phyloP scores from a whole-genome alignment of 1,140 invertebrate genomes.

The Drosophila triauraria region DNA sequence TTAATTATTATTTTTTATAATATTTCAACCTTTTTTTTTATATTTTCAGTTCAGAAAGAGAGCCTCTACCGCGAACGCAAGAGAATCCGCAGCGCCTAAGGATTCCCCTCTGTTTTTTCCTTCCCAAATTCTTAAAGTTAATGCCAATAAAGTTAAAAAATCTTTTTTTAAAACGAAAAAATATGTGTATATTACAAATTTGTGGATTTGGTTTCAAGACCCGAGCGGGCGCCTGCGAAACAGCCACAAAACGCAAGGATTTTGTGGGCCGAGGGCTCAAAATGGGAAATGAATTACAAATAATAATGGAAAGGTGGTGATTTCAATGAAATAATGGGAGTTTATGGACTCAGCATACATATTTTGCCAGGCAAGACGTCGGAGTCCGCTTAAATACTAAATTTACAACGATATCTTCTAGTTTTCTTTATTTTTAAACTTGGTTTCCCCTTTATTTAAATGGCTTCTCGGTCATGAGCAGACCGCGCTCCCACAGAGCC shows the following conservation, averaged over 20 bases:
- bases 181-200: background rate
- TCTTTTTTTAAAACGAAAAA: background rate
- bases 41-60: constrained; percentile 88
- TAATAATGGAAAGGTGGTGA: background rate
- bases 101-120: background rate
- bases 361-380: constrained; percentile 1
- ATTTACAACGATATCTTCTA: background rate
- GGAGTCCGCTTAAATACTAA: background rate
- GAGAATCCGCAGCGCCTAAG: constrained; percentile 87
- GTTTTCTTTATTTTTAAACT: background rate
- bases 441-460: constrained; percentile 66
- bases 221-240: background rate
- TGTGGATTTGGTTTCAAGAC: background rate
- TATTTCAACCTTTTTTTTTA: background rate
- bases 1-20: background rate
- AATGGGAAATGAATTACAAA: constrained; percentile 8
- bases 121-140: background rate
- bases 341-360: background rate
- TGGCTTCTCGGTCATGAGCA: constrained; percentile 88
- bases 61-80: constrained; percentile 89
- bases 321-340: background rate
- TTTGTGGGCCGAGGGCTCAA: constrained; percentile 7
- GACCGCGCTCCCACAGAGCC: constrained; percentile 90
- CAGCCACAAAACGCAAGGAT: constrained; percentile 4
- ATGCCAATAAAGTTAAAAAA: constrained; percentile 7